Conservation (phyloP, 2,888 invertebrate species). For the Apotomis capreana region DNA sequence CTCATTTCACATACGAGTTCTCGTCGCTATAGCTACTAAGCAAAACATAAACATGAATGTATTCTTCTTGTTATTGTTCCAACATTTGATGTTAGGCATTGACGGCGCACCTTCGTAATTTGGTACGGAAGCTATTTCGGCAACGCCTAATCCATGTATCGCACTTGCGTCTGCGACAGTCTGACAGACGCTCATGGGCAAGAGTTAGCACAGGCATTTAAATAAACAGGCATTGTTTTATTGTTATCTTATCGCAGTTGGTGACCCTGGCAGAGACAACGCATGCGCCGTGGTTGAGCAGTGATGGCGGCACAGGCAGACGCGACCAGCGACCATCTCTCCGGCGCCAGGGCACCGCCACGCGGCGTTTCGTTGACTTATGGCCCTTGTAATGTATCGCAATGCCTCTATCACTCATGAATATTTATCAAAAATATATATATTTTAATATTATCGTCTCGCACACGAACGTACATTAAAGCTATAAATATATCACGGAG, state of each 20-base stretch:
- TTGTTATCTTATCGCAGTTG: not conserved
- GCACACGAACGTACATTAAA: slow-evolving; percentile 62
- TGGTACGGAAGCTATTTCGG: not conserved
- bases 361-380: slow-evolving; percentile 78
- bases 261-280: slow-evolving; percentile 17
- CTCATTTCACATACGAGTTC: not conserved
- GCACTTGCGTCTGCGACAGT: slow-evolving; percentile 35
- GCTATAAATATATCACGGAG: slow-evolving; percentile 74
- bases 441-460: slow-evolving; percentile 67
- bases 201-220: not conserved
- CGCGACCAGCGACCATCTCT: slow-evolving; percentile 49
- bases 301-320: slow-evolving; percentile 45
- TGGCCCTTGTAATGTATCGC: slow-evolving; percentile 76
- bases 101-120: not conserved
- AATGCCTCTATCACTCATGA: slow-evolving; percentile 81
- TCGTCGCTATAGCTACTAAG: not conserved
- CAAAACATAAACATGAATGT: not conserved
- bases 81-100: no score
- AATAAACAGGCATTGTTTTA: slow-evolving; percentile 15
- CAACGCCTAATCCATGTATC: slow-evolving; percentile 30
- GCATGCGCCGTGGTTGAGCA: slow-evolving; percentile 33
- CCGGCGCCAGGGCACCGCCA: slow-evolving; percentile 54
- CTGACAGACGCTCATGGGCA: slow-evolving; percentile 26
- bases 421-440: slow-evolving; percentile 78
- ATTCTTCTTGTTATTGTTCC: not conserved